These are phyloP conservation scores for Macquaria ambigua DNA, from an alignment of 2,113 vertebrate genomes.

Conservation along the genomic window DNA sequence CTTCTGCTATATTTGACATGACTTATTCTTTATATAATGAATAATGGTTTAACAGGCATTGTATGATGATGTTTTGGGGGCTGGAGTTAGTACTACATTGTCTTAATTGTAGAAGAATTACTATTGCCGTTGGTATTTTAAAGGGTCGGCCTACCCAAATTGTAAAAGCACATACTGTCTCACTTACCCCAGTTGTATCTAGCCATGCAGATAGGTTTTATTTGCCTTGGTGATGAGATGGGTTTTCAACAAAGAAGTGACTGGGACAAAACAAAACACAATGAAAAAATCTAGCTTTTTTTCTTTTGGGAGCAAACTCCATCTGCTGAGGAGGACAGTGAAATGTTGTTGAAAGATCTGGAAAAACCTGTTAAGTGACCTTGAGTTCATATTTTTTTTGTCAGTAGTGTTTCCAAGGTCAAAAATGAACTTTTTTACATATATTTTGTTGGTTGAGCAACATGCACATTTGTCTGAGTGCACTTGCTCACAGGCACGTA, in stretches of 20 bases:
- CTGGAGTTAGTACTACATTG: not conserved
- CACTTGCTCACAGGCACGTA: not conserved
- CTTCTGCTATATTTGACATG: constrained; percentile 9
- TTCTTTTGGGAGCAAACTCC: no score
- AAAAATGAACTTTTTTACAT: not conserved
- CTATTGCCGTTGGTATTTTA: not conserved
- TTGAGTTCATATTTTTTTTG: no score
- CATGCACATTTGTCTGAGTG: not conserved
- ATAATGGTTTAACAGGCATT: not conserved
- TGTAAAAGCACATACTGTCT: not conserved
- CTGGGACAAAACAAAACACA: not conserved
- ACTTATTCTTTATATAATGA: constrained; percentile 4
- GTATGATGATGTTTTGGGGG: not conserved
- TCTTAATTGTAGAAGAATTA: not conserved
- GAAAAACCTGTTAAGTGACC: not conserved
- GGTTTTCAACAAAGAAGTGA: not conserved
- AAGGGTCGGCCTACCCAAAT: not conserved
- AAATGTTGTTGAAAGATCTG: not conserved
- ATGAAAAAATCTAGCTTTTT: not conserved
- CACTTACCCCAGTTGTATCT: not conserved
- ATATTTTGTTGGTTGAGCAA: not conserved
- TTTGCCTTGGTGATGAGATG: not conserved
- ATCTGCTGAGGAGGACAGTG: not conserved
- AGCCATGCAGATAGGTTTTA: not conserved
- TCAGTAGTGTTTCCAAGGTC: not conserved